Conservation (phyloP, 2,888 invertebrate species). For the Lepidocyrtinus sp. region DNA sequence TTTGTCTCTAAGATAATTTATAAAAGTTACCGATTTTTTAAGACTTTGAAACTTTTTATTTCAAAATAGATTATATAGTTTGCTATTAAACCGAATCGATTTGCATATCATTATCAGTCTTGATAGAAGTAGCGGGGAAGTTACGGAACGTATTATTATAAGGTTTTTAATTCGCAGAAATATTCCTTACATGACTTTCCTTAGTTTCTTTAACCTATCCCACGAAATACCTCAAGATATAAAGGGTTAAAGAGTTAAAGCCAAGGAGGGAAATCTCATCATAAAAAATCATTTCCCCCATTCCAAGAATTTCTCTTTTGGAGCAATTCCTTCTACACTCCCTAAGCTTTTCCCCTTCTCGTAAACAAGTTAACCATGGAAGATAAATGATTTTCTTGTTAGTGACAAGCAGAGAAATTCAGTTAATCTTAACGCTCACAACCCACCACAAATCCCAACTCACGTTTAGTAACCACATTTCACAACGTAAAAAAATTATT, state of each 20-base stretch:
- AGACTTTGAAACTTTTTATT: too few species aligned
- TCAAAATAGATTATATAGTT: not conserved
- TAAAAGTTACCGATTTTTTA: too few species aligned
- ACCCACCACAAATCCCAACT: conserved; percentile 45
- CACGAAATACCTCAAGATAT: not conserved
- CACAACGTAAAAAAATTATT: conserved; percentile 23
- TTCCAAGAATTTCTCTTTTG: conserved; percentile 30
- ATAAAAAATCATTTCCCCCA: conserved; percentile 23
- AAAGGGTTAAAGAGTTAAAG: too few species aligned
- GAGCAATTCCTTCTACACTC: not conserved
- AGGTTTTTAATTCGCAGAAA: not conserved
- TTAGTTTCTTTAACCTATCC: too few species aligned
- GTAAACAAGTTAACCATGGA: not conserved
- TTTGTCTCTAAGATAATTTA: too few species aligned
- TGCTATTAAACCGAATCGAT: not conserved
- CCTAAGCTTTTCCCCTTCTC: conserved; percentile 10
- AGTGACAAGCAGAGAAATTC: not conserved
- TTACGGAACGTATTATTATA: too few species aligned
- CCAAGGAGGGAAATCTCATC: not conserved
- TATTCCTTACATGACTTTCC: not conserved
- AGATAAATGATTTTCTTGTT: conserved; percentile 25
- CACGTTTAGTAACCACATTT: conserved; percentile 42
- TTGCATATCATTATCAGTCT: not conserved
- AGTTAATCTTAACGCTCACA: conserved; percentile 33
- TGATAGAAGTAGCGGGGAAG: not conserved